Evolutionary conservation across 2,888 invertebrate genomes (phyloP), one percentile per base, ranked within the genome.

Genomic region (Drosophila hamatofila): DNA sequence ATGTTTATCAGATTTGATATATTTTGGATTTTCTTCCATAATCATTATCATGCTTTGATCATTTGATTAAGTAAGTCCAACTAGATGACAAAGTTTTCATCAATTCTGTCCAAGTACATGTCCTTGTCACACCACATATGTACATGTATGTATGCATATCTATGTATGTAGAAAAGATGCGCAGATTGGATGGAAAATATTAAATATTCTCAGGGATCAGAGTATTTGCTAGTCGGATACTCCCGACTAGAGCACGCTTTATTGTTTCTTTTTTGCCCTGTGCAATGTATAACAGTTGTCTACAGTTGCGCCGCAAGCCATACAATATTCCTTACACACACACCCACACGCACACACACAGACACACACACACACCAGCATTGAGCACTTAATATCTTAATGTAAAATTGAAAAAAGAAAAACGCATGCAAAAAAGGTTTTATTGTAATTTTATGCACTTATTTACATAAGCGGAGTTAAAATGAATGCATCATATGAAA

Each of bases 371-470:
- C 21, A 49, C 33, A 21, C 30, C 33, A 9, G 44, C 52, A 21
- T 39, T 27, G 23, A 65, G 67, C 52, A 65, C 60, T 82, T 76
- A 85, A 85, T 73, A 73, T 73, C 83, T 82, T 80, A 82, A 80
- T 85, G 81, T 70, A 39, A 51, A 57, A 42, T 51, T 8, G 3
- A 44, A 54, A 25, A 25, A 25, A 11, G 23, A 52, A n/a, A 37
- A 25, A 54, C 25, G 21, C 14, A 35, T n/a, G 58, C 37, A 54
- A 66, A 44, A 55, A 57, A 44, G n/a, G 56, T 63, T 63, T 80
- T 74, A 88, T 86, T 74, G 75, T 78, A 72, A 83, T 86, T 83
- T 83, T 83, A 82, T 88, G 86, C 88, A 78, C 75, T 85, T 83
- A 85, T 83, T 84, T 81, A 42, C 75, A 83, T 83, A 86, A 88